Base-by-base conservation (phyloP, 2,888 invertebrate genomes). In the Tetrapedia diversipes region DNA sequence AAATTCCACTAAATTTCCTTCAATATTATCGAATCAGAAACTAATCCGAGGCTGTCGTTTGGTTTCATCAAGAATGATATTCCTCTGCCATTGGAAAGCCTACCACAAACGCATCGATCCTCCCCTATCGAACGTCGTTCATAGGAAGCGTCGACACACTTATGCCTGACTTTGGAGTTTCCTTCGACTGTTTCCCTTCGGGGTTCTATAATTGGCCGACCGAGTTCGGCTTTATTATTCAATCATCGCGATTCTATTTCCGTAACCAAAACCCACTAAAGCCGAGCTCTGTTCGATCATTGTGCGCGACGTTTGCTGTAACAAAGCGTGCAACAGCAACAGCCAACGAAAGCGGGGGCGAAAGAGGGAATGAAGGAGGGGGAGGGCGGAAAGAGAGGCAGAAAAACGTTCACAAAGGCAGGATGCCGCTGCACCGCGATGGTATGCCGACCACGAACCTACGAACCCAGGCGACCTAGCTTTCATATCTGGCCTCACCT, bases 371-470 rank as follows among this genome's bases (percentile, higher is more conserved):
- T 53, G 37, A 7, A 19, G 54, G 6, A 37, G 34, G 34, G 51
- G 11, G 43, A 53, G 53, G 41, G 72, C 77, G 71, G 53, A 64
- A 63, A 59, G 60, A 64, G 59, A 49, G 56, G 49, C 43, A 75
- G 71, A 77, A 53, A 74, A 74, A 81, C 82, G 74, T 74, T 79
- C 78, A 86, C 87, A 89, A 89, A 89, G 87, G 84, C 87, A 87
- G 86, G 88, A 89, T 87, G 86, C 87, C 84, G 87, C 79, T 79
- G 77, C 75, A 68, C 53, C 77, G 80, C 72, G n/a, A n/a, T n/a
- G 78, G 83, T 83, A 78, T 81, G 77, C 74, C 87, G 85, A 82
- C 86, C 85, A 85, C 82, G 86, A 86, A 87, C 81, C 82, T 83
- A 84, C 83, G 86, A 83, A 85, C 80, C 79, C 75, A 71, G 75